Base-by-base conservation (phyloP, 2,888 invertebrate species). In the Sphaerophoria rueppellii region DNA sequence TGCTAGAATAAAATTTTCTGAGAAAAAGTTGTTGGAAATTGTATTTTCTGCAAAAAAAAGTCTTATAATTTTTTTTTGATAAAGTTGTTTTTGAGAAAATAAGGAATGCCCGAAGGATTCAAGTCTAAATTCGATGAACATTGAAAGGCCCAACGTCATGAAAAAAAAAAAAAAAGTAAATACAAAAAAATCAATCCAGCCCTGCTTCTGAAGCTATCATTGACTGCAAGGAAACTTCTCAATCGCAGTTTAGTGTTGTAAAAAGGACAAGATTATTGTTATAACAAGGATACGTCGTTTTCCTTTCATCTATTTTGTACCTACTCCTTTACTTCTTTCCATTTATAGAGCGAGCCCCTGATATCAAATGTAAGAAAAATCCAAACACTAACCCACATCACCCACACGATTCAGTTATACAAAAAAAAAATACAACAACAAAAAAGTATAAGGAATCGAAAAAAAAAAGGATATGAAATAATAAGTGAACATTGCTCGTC, bases 241-340 rank as follows among this genome's bases (percentile, higher is more conserved):
- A 85, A 81, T 83, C 69, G 72, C 83, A 80, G 83, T 80, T 81
- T 81, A 80, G 81, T 67, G 67, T 81, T 82, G 77, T 82, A 86
- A 74, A 86, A 78, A 86, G 85, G 86, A 82, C 65, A 71, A 86
- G 82, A 82, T 86, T 81, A 86, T 86, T 86, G 77, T 85, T 85
- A 80, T 86, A 78, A 86, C 78, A 77, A 73, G 77, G 65, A 69
- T 70, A 81, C 73, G 76, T 81, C 85, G 52, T 81, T 82, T 85
- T 80, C 74, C 70, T 85, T 76, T 83, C 72, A 70, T 69, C 75
- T 57, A 50, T 50, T 67, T 57, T 67, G 60, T 67, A 54, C 40
- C 40, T 67, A 40, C 9, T 11, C 43, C 24, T 24, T 7, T 43
- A 54, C 69, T 55, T 52, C 40, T 52, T 35, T 37, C 14, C 12